Evolutionary conservation across 2,888 invertebrate genomes (phyloP), one percentile per base, ranked within the genome.

Genomic region (Euzophera pinguis): DNA sequence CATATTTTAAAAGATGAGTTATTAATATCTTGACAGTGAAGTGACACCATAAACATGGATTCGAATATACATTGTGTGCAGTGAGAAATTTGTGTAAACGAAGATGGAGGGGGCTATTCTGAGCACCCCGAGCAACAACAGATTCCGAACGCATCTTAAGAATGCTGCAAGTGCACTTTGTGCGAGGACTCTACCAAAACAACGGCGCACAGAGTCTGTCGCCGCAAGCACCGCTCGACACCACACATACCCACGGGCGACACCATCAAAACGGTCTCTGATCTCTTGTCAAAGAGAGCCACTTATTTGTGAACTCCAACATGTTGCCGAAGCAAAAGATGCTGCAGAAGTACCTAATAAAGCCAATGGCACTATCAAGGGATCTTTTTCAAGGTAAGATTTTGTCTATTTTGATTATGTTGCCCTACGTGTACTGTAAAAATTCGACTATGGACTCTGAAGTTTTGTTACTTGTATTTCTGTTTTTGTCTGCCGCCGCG

Each of bases 101-200:
- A 78, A 76, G 63, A 91, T 91, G 91, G 91, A 91, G 73, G 87
- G 91, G 74, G 91, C 91, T 64, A 81, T 89, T 59, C 69, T 91
- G 67, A 87, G 90, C 76, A 84, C 90, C 68, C 81, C 88, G 53
- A 86, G 81, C 64, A 87, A 81, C 62, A 88, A 76, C 66, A 82
- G 86, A 77, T 86, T 90, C 64, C 73, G 85, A 55, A 78, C 80
- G 47, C 89, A 87, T 65, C 64, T 89, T 64, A 89, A 90, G 72
- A 89, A 87, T 82, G 89, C 88, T 52, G 88, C 89, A 1, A 87
- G 82, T 65, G 86, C 87, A 27, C 64, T 90, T 54, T 90, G 89
- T 65, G 85, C 84, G 52, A 84, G 84, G 67, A 89, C 88, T 47
- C 67, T 89, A 75, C 84, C 88, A 57, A 87, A 91, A 77, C 82